Base-by-base conservation (phyloP, 2,797 vertebrate genomes). In the Pantherophis vulpinus region DNA sequence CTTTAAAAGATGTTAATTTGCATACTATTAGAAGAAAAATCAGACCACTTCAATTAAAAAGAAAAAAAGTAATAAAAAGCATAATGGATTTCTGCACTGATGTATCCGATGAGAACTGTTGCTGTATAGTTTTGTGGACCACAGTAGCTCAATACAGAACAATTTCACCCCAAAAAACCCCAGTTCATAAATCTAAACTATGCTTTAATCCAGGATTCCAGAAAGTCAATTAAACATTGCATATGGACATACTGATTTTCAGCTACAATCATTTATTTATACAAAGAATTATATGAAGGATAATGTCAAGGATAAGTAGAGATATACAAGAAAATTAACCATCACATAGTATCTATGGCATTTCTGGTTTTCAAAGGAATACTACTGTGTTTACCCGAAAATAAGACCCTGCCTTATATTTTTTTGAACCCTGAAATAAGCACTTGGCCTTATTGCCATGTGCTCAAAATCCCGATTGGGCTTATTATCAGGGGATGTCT, bases 1-100 rank as follows among this genome's bases (percentile, higher is more conserved):
- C 89, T 59, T 93, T 59, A 95, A 95, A 93, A 60, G 94, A 93
- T 91, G 29, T 90, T 0, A 0, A 91, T 86, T 92, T 90, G 86
- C 11, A 95, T 91, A 92, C 88, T 55, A 16, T 86, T 89, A 66
- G 27, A 1, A 20, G 55, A 91, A 86, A 8, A 89, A 86, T 89
- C 74, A 51, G 88, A 63, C 58, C 47, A 89, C 25, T 88, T 91
- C 20, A 63, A 59, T 94, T 25, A 29, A 86, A 70, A 90, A 42
- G 37, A 83, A 55, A 90, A 54, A 92, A 93, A 87, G 0, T 90
- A 95, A 94, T 0, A 91, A 95, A 90, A 16, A 91, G 58, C 23
- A 54, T 89, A 91, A 56, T 66, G 93, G 18, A 89, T 86, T 42
- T 91, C 51, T 90, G 47, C 32, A n/a, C 14, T 55, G 23, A 63